Percentiles rank a stretch among this genome's conserved stretches.
These are phyloP conservation scores for Micromussa lordhowensis DNA, from an alignment of 92 coral and sea anemone genomes.

Conservation along the genomic window DNA sequence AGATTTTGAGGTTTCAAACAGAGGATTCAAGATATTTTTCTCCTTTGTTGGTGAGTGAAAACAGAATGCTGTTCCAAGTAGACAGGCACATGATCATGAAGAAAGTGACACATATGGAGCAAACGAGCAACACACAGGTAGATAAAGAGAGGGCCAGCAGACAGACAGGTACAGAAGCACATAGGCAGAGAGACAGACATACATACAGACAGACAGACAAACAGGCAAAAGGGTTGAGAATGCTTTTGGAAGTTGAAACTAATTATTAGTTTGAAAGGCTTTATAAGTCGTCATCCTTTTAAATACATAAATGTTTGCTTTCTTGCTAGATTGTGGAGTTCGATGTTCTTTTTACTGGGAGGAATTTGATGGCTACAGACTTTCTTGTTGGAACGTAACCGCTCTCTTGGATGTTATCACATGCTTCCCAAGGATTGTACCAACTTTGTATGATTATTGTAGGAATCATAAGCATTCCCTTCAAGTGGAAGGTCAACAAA, in stretches of 20 bases:
- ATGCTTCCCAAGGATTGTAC: not conserved
- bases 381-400: not conserved
- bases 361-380: not conserved
- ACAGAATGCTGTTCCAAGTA: not conserved
- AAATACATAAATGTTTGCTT: not conserved
- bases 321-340: not conserved
- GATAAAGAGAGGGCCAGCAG: not conserved
- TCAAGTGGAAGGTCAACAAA: not conserved
- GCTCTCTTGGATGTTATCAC: not conserved
- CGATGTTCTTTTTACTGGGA: not conserved
- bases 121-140: no score
- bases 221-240: no score
- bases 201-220: no score
- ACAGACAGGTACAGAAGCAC: no score
- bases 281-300: no score
- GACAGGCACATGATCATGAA: no score
- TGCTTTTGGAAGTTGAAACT: no score
- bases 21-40: not conserved
- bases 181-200: not conserved
- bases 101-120: no score
- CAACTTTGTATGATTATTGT: not conserved
- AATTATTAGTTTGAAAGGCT: no score
- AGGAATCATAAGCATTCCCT: no score
- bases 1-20: no score
- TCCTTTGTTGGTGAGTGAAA: not conserved